A percentile compares a stretch with the other conserved stretches of the same genome.
Evolutionary conservation across 2,113 vertebrate species (phyloP).

Genomic region (Megaleporinus macrocephalus): DNA sequence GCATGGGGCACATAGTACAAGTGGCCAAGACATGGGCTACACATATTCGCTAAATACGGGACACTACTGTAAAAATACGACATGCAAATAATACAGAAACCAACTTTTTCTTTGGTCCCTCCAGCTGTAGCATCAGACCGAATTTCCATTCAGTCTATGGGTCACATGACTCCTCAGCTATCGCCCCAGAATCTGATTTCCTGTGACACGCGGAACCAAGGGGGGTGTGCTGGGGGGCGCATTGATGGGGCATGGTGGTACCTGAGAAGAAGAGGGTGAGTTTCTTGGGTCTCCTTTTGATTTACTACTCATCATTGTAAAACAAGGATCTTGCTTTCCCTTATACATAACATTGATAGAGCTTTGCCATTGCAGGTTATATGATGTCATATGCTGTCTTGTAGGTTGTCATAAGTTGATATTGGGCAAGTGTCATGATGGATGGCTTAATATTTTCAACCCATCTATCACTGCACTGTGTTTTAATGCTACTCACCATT

Average conservation of each 20-base stretch:
- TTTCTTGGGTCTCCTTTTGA: not conserved
- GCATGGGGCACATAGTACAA: not conserved
- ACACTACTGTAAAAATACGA: too few species aligned
- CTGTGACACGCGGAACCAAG: constrained; percentile 91
- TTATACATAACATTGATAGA: too few species aligned
- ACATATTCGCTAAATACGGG: too few species aligned
- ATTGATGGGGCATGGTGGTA: constrained; percentile 96
- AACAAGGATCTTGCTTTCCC: too few species aligned
- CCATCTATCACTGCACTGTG: not conserved
- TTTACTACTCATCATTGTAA: too few species aligned
- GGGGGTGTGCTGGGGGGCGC: constrained; percentile 87
- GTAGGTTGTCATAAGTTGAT: too few species aligned
- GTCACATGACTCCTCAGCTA: constrained; percentile 92
- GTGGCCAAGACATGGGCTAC: not conserved
- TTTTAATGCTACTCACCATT: not conserved
- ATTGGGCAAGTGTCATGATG: too few species aligned
- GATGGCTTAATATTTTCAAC: too few species aligned
- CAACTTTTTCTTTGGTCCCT: not conserved
- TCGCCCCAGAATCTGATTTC: constrained; percentile 96
- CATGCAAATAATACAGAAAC: not conserved
- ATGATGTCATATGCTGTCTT: too few species aligned
- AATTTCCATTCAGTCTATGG: constrained; percentile 98
- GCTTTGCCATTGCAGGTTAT: too few species aligned
- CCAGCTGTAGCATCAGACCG: constrained; percentile 94
- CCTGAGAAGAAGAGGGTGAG: constrained; percentile 88